Evolutionary conservation across 1,140 invertebrate species (phyloP), one percentile per base, ranked within the genome.

Genomic region (Galleria mellonella): DNA sequence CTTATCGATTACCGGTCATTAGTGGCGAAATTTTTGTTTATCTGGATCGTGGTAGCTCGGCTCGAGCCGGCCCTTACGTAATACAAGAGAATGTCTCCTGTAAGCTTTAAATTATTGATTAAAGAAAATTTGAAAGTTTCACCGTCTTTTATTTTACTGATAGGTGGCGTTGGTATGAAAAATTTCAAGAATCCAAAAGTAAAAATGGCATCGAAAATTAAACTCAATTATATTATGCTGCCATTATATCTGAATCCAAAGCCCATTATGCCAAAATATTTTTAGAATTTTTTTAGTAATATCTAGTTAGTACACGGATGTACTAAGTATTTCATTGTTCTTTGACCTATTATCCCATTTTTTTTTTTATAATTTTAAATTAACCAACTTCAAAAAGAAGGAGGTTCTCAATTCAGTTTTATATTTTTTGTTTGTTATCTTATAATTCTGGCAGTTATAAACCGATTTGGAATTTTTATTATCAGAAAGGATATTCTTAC

Each of bases 61-160:
- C 17, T 6, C 17, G 17, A 6, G 59, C 72, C 62, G 62, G 61
- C 55, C 51, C 55, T 55, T 62, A 55, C 40, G 38, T 58, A 56
- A 69, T 61, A 67, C 55, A 37, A 54, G 63, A 69, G 52, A 71
- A 70, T 72, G 72, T 77, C 70, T 76, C 69, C 69, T 79, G 75
- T 84, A 75, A 82, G 81, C 81, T 84, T 84, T 84, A 84, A 84
- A 82, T 84, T 84, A 84, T 84, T 78, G 69, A 83, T 66, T 79
- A 82, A 84, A 81, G 70, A 74, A 54, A 79, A 81, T 78, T 71
- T 81, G 72, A 51, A 76, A 84, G 76, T 71, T 83, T 74, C 35
- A n/a, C 8, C 17, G 55, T 45, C 51, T 62, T 72, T 78, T 67
- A 55, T 64, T 72, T 61, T 51, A 43, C 23, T 48, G 23, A 37